Evolutionary conservation across 92 coral and sea anemone species (phyloP).

Genomic region (Phenganax stokvisi): DNA sequence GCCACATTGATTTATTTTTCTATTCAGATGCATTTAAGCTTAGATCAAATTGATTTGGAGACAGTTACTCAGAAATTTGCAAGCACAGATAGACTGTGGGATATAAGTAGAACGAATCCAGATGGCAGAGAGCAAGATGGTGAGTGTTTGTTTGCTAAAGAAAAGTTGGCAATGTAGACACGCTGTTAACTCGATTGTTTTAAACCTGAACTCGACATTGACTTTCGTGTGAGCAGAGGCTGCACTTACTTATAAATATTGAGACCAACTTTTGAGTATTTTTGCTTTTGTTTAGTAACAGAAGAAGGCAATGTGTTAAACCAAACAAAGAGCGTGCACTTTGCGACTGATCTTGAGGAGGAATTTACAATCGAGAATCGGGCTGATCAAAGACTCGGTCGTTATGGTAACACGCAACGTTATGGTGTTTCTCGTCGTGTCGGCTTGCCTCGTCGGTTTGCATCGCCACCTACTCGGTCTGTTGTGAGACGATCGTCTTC

Average conservation of each 20-base stretch:
- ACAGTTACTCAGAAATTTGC: conserved; percentile 35
- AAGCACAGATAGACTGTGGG: conserved; percentile 28
- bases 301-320: conserved; percentile 55
- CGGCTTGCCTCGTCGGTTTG: conserved; percentile 62
- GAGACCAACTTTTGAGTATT: neutral
- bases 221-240: neutral
- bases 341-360: conserved; percentile 75
- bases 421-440: conserved; percentile 74
- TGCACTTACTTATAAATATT: neutral
- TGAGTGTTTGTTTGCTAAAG: neutral
- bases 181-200: neutral
- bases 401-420: conserved; percentile 54
- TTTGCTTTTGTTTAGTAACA: conserved; percentile 27
- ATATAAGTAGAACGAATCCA: conserved; percentile 35
- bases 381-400: conserved; percentile 49
- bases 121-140: conserved; percentile 37
- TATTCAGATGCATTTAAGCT: conserved; percentile 20
- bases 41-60: conserved; percentile 33
- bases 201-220: too few species aligned
- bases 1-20: neutral
- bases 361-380: conserved; percentile 85
- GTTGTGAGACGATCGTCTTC: conserved; percentile 82
- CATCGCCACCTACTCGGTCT: conserved; percentile 49
- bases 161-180: neutral
- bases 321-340: conserved; percentile 78